These are phyloP conservation scores for Halictus rubicundus DNA, from an alignment of 1,140 invertebrate species.

Conservation along the genomic window DNA sequence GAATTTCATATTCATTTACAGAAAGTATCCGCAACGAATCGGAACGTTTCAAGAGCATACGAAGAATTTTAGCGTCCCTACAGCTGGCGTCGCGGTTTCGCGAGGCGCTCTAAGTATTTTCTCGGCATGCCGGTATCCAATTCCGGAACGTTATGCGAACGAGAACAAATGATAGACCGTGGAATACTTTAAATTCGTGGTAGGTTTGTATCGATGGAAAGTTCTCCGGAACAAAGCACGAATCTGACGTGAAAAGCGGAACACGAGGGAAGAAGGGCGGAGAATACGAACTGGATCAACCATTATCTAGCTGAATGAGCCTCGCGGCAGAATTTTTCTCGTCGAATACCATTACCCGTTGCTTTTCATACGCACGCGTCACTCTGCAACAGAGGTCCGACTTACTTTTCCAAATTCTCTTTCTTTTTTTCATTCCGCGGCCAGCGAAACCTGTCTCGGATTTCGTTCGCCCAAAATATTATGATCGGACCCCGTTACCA, in stretches of 20 bases:
- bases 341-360: background rate
- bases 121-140: background rate
- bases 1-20: too few relatives aligned
- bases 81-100: background rate
- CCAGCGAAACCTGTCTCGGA: too few relatives aligned
- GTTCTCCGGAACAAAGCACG: background rate
- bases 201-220: background rate
- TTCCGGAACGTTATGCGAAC: background rate
- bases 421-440: too few relatives aligned
- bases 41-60: too few relatives aligned
- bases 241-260: background rate
- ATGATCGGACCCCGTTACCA: too few relatives aligned
- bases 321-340: background rate
- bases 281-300: background rate
- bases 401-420: background rate
- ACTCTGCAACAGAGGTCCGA: background rate
- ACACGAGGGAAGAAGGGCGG: background rate
- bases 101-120: background rate
- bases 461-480: too few relatives aligned
- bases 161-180: background rate
- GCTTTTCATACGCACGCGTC: background rate
- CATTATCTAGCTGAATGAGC: background rate
- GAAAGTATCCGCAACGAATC: too few relatives aligned
- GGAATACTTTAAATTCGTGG: background rate
- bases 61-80: background rate